Evolutionary conservation across 2,888 invertebrate species (phyloP), one percentile per base, ranked within the genome.

Genomic region (Imbricaverruca yamaguchii): DNA sequence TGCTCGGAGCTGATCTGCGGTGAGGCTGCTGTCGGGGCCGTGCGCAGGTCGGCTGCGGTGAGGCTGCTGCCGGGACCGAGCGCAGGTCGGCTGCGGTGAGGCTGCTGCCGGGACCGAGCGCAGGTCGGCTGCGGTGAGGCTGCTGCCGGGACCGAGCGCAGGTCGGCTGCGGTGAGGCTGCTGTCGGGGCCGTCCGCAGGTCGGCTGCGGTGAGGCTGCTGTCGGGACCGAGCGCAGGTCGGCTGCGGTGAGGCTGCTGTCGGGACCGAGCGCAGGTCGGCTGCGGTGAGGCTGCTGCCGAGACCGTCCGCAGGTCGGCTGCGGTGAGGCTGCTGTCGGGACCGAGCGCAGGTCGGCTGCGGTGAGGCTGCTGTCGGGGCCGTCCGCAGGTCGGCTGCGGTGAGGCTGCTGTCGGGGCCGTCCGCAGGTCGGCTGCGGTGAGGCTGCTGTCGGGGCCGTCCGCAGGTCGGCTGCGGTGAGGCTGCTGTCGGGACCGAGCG

Each of bases 1-100:
- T 95, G 95, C 86, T 91, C 93, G 0, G 91, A 93, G 86, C 88
- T 95, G 84, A 90, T 93, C 81, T 95, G 95, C 87, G 90, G 87
- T 84, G 85, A 12, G 74, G 18, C 53, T 8, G 23, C 8, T 53
- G 39, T 25, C 39, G 0, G 39, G 9, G 3, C 59, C 59, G 59
- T 15, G 2, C 4, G 39, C 39, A 39, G 39, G 39, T 39, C 39
- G 39, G 39, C 39, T 39, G 39, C 87, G 90, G 87, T 84, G 85
- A 12, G 74, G 18, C 53, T 8, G 23, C 8, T 53, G 39, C 9
- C 39, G 0, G 39, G 9, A 0, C 59, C 59, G 59, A 1, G 2
- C 4, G 39, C 39, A 39, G 39, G 39, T 39, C 39, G 39, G 39
- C 81, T 95, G 95, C 87, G 90, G 87, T 84, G 85, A 12, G 74